These are phyloP conservation scores for Melolontha melolontha DNA, from an alignment of 2,888 invertebrate genomes.

Conservation along the genomic window DNA sequence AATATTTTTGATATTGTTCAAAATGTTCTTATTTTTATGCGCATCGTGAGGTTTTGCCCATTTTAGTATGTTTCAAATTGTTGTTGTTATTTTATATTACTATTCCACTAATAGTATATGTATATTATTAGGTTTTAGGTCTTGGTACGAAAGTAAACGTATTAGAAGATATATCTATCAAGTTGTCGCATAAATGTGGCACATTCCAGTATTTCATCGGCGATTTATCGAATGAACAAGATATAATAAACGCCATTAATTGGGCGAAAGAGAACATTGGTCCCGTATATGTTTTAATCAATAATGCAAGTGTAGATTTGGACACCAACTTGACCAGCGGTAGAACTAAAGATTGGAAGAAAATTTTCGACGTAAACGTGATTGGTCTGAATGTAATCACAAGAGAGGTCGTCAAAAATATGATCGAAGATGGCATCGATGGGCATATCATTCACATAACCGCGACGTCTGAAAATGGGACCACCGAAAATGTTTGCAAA, in stretches of 20 bases:
- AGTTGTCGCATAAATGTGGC: not conserved
- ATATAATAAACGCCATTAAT: conserved; percentile 34
- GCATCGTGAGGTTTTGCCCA: too few relatives aligned
- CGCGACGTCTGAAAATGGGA: not conserved
- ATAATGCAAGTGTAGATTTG: conserved; percentile 24
- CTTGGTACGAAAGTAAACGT: not conserved
- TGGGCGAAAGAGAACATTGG: conserved; percentile 38
- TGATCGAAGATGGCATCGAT: not conserved
- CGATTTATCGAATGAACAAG: conserved; percentile 32
- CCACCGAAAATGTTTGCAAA: not conserved
- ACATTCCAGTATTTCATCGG: not conserved
- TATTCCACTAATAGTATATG: too few relatives aligned
- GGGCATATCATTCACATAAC: conserved; percentile 2
- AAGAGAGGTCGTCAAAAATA: not conserved
- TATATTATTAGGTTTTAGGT: conserved; percentile 6
- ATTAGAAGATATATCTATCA: conserved; percentile 4
- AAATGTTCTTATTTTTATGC: too few relatives aligned
- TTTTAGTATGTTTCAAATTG: too few relatives aligned
- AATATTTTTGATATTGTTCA: too few relatives aligned
- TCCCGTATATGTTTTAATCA: conserved; percentile 40
- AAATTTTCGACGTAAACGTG: not conserved
- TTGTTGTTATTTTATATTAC: too few relatives aligned
- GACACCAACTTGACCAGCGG: not conserved
- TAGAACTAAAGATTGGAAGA: not conserved
- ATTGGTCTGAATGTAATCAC: conserved; percentile 4